A percentile compares a stretch with the other conserved stretches of the same genome.
Conservation (phyloP, 2,888 invertebrate species). For the Thalpophila matura region DNA sequence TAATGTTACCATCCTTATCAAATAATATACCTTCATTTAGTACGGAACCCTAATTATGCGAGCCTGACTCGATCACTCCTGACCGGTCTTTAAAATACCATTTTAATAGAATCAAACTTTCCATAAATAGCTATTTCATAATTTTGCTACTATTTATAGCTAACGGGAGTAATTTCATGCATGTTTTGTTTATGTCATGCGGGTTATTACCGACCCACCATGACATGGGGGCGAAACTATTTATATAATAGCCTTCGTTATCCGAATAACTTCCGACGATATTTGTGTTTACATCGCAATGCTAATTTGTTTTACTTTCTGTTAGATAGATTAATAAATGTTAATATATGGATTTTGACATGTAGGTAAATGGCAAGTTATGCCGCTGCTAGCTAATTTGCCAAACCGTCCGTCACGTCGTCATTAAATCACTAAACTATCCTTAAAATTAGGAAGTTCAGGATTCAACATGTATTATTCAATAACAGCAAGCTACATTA, state of each 20-base stretch:
- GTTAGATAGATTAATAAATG: neutral
- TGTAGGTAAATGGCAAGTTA: no score
- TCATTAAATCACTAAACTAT: neutral
- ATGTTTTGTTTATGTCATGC: constrained; percentile 42
- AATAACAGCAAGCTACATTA: neutral
- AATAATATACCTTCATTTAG: no score
- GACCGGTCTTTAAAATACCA: no score
- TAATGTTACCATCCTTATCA: no score
- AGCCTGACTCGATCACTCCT: no score
- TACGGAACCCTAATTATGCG: no score
- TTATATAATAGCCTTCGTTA: constrained; percentile 45
- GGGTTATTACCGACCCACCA: constrained; percentile 48
- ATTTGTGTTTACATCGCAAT: constrained; percentile 33
- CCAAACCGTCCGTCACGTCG: neutral
- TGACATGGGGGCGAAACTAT: constrained; percentile 41
- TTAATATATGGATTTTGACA: no score
- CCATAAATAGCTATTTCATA: constrained; percentile 39
- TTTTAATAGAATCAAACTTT: constrained; percentile 17
- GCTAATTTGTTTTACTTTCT: constrained; percentile 15
- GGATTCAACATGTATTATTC: neutral
- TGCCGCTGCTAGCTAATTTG: no score
- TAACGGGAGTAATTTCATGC: constrained; percentile 36
- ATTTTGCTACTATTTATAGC: constrained; percentile 35
- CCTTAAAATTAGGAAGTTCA: no score
- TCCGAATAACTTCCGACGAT: constrained; percentile 54